A percentile compares a stretch with the other conserved stretches of the same genome.
Evolutionary conservation across 2,797 vertebrate genomes (phyloP).

Genomic region (Falco biarmicus): DNA sequence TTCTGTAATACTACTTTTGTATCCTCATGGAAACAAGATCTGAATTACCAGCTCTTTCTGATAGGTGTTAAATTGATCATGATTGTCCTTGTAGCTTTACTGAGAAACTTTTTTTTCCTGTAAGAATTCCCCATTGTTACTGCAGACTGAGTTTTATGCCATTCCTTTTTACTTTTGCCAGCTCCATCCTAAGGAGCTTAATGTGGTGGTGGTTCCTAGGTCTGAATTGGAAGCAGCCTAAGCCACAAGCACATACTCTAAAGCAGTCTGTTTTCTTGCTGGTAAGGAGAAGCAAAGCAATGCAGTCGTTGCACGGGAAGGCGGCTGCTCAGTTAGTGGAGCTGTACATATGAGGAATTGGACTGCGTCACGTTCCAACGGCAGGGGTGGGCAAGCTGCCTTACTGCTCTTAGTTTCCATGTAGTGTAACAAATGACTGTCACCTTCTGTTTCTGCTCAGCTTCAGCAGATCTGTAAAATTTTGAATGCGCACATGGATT

Average conservation of each 20-base stretch:
- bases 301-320: not conserved
- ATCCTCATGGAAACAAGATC: not conserved
- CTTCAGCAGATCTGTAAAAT: conserved; percentile 94
- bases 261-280: not conserved
- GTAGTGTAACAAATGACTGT: not conserved
- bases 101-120: fast-evolving
- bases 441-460: conserved; percentile 68
- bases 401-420: not conserved
- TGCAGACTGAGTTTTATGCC: not conserved
- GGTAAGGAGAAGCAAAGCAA: not conserved
- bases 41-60: not conserved
- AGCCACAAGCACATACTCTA: not conserved
- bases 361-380: not conserved
- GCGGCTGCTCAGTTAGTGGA: not conserved
- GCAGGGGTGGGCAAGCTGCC: not conserved
- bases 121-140: not conserved
- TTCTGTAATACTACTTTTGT: not conserved
- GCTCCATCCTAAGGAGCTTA: fast-evolving
- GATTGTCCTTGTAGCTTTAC: not conserved
- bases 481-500: conserved; percentile 92
- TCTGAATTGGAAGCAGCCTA: not conserved
- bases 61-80: not conserved
- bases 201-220: not conserved
- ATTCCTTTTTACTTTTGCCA: not conserved
- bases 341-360: not conserved